phyloP scores from a whole-genome alignment of 2,888 invertebrate genomes.

The Nemapogon koenigi region DNA sequence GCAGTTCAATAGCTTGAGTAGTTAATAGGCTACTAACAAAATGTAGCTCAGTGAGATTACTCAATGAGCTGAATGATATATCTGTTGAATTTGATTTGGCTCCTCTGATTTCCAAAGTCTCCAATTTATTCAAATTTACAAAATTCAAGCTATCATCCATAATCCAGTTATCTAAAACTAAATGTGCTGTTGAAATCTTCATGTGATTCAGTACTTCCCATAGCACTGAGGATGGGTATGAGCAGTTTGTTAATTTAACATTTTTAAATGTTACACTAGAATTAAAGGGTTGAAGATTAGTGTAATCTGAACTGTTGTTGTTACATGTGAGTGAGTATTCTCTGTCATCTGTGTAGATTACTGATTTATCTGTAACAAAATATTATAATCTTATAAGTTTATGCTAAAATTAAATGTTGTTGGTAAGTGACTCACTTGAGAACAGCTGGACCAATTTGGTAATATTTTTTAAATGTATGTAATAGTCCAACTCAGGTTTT shows the following conservation, averaged over 20 bases:
- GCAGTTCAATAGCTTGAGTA: not conserved
- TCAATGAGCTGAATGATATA: not conserved
- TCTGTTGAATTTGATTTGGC: slow-evolving; percentile 1
- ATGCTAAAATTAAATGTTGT: no score
- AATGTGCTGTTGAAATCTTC: not conserved
- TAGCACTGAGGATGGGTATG: not conserved
- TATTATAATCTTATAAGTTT: no score
- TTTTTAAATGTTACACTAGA: not conserved
- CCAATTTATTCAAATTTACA: not conserved
- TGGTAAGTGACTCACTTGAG: no score
- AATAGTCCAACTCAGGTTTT: no score
- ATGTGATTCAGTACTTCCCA: not conserved
- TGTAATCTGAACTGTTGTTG: not conserved
- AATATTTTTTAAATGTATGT: no score
- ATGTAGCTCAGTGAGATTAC: not conserved
- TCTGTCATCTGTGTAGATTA: no score
- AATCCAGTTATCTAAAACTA: not conserved
- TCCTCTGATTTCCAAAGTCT: slow-evolving; percentile 5
- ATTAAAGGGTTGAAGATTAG: not conserved
- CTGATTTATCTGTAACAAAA: not conserved
- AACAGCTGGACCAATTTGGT: no score
- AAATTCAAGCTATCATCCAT: not conserved
- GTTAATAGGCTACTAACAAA: no score
- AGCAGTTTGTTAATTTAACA: not conserved
- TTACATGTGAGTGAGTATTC: not conserved